These are phyloP conservation scores for Ophiodon elongatus DNA, from an alignment of 2,113 vertebrate genomes.

Conservation along the genomic window DNA sequence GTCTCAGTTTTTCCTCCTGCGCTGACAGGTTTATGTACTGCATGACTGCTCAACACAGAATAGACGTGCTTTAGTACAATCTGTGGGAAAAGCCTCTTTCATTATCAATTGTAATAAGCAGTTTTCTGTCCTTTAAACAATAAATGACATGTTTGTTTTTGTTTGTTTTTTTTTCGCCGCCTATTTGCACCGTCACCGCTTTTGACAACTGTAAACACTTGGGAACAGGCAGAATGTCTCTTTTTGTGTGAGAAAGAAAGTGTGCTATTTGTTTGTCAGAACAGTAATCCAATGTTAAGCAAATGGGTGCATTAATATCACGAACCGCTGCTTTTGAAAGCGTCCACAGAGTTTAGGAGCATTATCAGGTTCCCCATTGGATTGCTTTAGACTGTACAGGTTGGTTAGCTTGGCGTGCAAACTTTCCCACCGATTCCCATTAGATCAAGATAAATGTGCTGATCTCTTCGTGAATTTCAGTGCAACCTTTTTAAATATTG, in stretches of 20 bases:
- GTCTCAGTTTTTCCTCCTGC: not conserved
- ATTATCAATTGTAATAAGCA: constrained; percentile 19
- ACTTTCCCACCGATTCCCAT: not conserved
- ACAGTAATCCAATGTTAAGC: not conserved
- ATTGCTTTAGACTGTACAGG: not conserved
- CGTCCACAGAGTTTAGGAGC: too few species aligned
- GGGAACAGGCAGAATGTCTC: not conserved
- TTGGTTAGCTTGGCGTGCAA: not conserved
- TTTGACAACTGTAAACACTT: not conserved
- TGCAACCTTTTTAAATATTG: not conserved
- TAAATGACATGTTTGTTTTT: not conserved
- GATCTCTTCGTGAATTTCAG: not conserved
- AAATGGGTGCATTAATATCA: not conserved
- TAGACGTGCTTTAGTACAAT: not conserved
- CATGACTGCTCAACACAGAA: constrained; percentile 2
- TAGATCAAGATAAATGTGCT: not conserved
- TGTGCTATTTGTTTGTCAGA: not conserved
- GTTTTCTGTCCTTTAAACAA: constrained; percentile 3
- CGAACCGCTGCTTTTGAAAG: not conserved
- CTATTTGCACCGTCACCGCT: not conserved
- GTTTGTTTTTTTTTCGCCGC: too few species aligned
- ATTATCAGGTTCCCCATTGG: not conserved
- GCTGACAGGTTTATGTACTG: constrained; percentile 33
- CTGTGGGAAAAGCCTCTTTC: not conserved
- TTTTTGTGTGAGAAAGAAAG: not conserved